Percentiles rank a stretch among this genome's conserved stretches.
Evolutionary conservation across 2,113 vertebrate species (phyloP).

Genomic region (Catagonus wagneri): DNA sequence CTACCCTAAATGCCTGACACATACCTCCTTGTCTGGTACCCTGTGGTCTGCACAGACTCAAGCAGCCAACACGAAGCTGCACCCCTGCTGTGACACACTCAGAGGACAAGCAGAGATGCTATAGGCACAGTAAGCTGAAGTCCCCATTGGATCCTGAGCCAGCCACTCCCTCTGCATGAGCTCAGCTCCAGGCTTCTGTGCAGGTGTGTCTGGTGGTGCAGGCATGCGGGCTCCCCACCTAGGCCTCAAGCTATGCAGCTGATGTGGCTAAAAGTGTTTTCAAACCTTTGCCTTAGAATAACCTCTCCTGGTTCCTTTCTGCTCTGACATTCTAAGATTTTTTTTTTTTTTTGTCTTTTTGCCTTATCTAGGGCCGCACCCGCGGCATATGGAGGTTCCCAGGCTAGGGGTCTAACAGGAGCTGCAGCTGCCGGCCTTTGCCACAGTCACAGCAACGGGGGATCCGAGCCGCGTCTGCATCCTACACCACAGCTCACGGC

Average conservation of each 20-base stretch:
- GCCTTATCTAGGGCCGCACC: too few relatives aligned
- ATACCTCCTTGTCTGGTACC: background rate
- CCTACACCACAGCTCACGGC: too few relatives aligned
- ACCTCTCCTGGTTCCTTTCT: conserved; percentile 18
- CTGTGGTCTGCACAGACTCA: background rate
- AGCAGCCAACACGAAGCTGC: background rate
- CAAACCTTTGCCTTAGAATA: background rate
- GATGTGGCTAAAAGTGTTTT: background rate
- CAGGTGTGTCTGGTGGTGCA: background rate
- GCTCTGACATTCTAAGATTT: background rate
- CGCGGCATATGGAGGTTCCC: too few relatives aligned
- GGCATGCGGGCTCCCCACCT: background rate
- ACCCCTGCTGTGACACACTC: background rate
- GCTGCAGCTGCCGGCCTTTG: too few relatives aligned
- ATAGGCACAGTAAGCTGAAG: background rate
- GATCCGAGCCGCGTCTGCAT: too few relatives aligned
- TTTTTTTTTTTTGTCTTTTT: too few relatives aligned
- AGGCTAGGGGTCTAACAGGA: too few relatives aligned
- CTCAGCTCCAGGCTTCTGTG: background rate
- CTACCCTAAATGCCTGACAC: background rate
- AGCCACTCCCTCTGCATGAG: background rate
- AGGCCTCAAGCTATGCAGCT: background rate
- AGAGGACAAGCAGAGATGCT: background rate
- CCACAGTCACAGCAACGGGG: too few relatives aligned
- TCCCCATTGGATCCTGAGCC: background rate